phyloP scores from a whole-genome alignment of 2,888 invertebrate genomes.

The Monopis laevigella region DNA sequence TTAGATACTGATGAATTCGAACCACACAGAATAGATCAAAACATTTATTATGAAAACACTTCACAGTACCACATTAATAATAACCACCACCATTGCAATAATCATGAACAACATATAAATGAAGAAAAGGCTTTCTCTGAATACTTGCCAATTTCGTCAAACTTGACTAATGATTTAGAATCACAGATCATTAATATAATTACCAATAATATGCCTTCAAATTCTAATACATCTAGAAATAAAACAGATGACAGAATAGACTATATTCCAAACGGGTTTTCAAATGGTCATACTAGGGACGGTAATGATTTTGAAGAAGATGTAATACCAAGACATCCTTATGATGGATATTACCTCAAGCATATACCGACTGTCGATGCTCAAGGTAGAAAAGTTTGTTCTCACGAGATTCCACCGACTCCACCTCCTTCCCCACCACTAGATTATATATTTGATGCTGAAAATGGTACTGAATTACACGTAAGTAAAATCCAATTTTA shows the following conservation, averaged over 20 bases:
- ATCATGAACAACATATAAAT: slow-evolving; percentile 16
- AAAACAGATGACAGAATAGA: not conserved
- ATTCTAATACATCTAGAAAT: not conserved
- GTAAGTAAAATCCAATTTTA: too few relatives aligned
- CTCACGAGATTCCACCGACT: slow-evolving; percentile 48
- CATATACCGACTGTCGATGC: slow-evolving; percentile 48
- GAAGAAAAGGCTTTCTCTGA: not conserved
- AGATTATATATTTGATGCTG: slow-evolving; percentile 22
- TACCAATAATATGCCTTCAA: not conserved
- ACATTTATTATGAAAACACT: slow-evolving; percentile 18
- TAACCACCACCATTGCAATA: slow-evolving; percentile 20
- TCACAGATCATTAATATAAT: not conserved
- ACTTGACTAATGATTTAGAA: not conserved
- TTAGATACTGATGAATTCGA: slow-evolving; percentile 2
- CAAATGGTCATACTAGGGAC: slow-evolving; percentile 1
- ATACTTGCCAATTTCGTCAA: not conserved
- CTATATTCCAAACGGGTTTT: not conserved
- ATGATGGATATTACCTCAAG: slow-evolving; percentile 56
- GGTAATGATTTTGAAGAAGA: slow-evolving; percentile 27
- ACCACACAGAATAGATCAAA: slow-evolving; percentile 17
- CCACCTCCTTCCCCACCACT: slow-evolving; percentile 36
- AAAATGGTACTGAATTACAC: slow-evolving; percentile 22
- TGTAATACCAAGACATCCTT: slow-evolving; percentile 53
- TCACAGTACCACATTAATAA: slow-evolving; percentile 17
- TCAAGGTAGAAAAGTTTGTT: slow-evolving; percentile 48